Base-by-base conservation (phyloP, 2,113 vertebrate genomes). In the Holacanthus passer region DNA sequence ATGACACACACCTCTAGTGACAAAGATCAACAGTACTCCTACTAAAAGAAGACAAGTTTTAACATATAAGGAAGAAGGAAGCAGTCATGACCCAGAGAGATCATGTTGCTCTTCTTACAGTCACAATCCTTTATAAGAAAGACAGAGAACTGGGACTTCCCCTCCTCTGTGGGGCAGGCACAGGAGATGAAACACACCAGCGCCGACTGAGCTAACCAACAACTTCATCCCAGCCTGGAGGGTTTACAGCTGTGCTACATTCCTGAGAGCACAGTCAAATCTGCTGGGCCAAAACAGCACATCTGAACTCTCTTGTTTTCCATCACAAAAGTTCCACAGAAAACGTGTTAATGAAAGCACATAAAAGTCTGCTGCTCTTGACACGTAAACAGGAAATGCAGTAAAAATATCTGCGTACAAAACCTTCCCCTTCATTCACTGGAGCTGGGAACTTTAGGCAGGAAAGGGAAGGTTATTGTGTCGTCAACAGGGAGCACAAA, bases 251-350 rank as follows among this genome's bases (percentile, higher is more conserved):
- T 43, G 82, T 43, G 81, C 32, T 39, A 58, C 79, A 79, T 91
- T 91, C 89, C 87, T 81, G 43, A 83, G 50, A 60, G 73, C 43
- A 64, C 88, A 29, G 74, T 55, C 50, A 50, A 22, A 69, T 27
- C 62, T 37, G 55, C 56, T 1, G 29, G 20, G 20, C 59, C 64
- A 12, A 55, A 32, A 39, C 74, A 80, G 82, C 70, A 72, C 37
- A 31, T 27, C 73, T 41, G 41, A 47, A 29, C 1, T 13, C 45
- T 35, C 56, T 29, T 29, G 12, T 59, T 86, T 77, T 72, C 68
- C 79, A 60, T 37, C 11, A 19, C 47, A 56, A 72, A 69, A 20
- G 31, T 7, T 7, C 31, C 59, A 32, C 67, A 59, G 60, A 79
- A 22, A 66, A 48, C 9, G 2, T 32, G 24, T 39, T 50, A 66